phyloP scores from a whole-genome alignment of 2,797 vertebrate species.

The Poecilia wingei region DNA sequence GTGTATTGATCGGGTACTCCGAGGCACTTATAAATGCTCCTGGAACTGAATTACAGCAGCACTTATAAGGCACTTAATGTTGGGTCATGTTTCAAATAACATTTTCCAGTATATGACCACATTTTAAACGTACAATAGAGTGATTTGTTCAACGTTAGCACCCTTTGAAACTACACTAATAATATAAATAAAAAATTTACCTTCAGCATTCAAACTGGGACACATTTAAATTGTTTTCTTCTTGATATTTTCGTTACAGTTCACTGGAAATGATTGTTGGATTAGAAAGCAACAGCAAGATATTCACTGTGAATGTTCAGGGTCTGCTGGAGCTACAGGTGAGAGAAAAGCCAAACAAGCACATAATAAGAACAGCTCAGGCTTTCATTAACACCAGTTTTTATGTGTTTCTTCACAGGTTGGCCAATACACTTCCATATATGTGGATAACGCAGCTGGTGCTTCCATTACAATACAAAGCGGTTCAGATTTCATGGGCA shows the following conservation, averaged over 20 bases:
- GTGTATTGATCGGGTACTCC: background rate
- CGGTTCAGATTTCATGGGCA: conserved; percentile 92
- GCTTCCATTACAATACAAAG: conserved; percentile 90
- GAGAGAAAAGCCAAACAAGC: conserved; percentile 33
- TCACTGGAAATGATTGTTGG: conserved; percentile 94
- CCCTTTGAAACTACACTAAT: background rate
- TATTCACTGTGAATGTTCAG: conserved; percentile 91
- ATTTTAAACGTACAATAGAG: background rate
- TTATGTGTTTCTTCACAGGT: conserved; percentile 71
- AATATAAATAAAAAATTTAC: background rate
- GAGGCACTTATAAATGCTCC: background rate
- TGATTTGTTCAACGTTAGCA: background rate
- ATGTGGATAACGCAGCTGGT: conserved; percentile 92
- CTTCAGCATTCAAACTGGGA: conserved; percentile 12
- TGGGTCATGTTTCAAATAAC: background rate
- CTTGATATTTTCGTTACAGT: conserved; percentile 65
- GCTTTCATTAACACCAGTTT: background rate
- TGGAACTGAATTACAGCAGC: background rate
- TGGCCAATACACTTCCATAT: conserved; percentile 94
- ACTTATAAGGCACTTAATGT: background rate
- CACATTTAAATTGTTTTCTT: conserved; percentile 16
- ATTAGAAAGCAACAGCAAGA: conserved; percentile 92
- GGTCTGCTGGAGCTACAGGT: conserved; percentile 96
- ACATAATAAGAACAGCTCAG: background rate
- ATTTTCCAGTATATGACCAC: background rate